Evolutionary conservation across 92 coral and sea anemone species (phyloP).

Genomic region (Bergia sp.): DNA sequence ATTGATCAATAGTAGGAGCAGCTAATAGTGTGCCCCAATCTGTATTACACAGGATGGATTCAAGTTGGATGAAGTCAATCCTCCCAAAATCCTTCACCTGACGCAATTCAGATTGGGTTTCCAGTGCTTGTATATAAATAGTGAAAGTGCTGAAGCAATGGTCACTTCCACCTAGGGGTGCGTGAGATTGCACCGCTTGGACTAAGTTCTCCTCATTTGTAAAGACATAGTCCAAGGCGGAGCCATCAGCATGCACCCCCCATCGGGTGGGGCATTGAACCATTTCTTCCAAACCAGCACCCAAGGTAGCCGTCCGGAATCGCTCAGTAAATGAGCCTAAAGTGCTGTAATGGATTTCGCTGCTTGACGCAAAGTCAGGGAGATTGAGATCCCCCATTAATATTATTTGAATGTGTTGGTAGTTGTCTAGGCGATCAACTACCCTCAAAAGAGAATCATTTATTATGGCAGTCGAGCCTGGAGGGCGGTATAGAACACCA

Average conservation of each 20-base stretch:
- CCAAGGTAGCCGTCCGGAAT: not conserved
- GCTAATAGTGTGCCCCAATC: too few relatives aligned
- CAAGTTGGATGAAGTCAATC: too few relatives aligned
- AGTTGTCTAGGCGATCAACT: too few relatives aligned
- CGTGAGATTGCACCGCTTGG: fast-evolving
- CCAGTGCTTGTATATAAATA: too few relatives aligned
- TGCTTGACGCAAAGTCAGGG: not conserved
- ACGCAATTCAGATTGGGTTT: too few relatives aligned
- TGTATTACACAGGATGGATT: too few relatives aligned
- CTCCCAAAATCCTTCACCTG: too few relatives aligned
- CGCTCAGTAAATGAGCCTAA: not conserved
- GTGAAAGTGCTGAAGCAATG: not conserved
- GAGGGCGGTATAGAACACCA: too few relatives aligned
- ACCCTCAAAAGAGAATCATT: too few relatives aligned
- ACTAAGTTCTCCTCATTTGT: not conserved
- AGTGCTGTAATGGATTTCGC: too few relatives aligned
- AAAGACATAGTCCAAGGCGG: not conserved
- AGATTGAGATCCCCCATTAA: not conserved
- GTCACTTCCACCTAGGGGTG: not conserved
- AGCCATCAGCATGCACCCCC: not conserved
- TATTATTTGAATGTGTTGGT: not conserved
- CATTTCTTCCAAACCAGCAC: not conserved
- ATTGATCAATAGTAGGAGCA: too few relatives aligned
- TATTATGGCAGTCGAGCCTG: too few relatives aligned
- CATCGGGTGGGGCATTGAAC: not conserved